phyloP scores from a whole-genome alignment of 2,888 invertebrate genomes.

The Campoplex nolae region DNA sequence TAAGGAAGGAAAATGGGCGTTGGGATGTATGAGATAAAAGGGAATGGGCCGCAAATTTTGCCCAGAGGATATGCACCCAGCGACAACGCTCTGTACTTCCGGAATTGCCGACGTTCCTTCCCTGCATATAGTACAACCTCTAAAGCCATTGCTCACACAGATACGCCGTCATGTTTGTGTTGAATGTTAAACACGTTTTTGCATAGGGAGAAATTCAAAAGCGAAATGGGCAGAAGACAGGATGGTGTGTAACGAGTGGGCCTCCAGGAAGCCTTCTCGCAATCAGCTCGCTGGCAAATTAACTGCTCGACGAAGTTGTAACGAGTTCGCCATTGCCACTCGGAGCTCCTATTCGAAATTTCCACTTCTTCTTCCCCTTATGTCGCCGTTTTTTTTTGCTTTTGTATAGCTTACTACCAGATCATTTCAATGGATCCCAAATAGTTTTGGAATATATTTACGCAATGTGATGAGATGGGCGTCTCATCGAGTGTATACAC shows the following conservation, averaged over 20 bases:
- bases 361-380: slow-evolving; percentile 20
- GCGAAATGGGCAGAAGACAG: slow-evolving; percentile 62
- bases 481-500: slow-evolving; percentile 44
- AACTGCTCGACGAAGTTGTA: slow-evolving; percentile 77
- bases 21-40: slow-evolving; percentile 40
- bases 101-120: slow-evolving; percentile 42
- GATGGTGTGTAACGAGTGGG: slow-evolving; percentile 46
- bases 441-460: slow-evolving; percentile 48
- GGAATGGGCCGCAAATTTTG: slow-evolving; percentile 35
- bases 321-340: slow-evolving; percentile 73
- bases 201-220: slow-evolving; percentile 47
- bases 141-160: not conserved
- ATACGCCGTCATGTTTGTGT: slow-evolving; percentile 4
- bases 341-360: slow-evolving; percentile 51
- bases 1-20: slow-evolving; percentile 2
- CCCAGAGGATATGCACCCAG: slow-evolving; percentile 48
- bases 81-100: slow-evolving; percentile 49
- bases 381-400: slow-evolving; percentile 29
- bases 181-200: slow-evolving; percentile 11
- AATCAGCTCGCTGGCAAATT: slow-evolving; percentile 77
- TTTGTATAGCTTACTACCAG: slow-evolving; percentile 7
- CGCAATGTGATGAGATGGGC: not conserved
- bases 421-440: slow-evolving; percentile 1
- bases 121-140: not conserved
- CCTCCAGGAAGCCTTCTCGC: slow-evolving; percentile 68